Base-by-base conservation (phyloP, 2,888 invertebrate species). In the Caenorhabditis macrosperma region DNA sequence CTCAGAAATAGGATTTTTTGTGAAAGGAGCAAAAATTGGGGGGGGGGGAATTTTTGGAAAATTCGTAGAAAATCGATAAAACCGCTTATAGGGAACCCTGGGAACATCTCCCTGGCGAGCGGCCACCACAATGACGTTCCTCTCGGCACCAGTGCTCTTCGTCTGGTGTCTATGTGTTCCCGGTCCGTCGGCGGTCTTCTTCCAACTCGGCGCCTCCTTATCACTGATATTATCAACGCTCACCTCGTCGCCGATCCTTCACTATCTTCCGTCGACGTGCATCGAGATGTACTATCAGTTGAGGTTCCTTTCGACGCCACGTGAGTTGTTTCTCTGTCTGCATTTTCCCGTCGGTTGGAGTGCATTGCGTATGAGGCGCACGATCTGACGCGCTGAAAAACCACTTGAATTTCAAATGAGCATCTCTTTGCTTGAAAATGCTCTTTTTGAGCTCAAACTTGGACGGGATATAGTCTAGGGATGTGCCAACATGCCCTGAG, bases 251-350 rank as follows among this genome's bases (percentile, higher is more conserved):
- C 81, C 81, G 15, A 85, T 86, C 46, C 78, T 86, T 28, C 86
- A 86, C 48, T 85, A 86, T 68, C 80, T 86, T 24, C 85, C 85
- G 1, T 85, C 84, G 0, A 85, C 86, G 12, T 78, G 81, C 44
- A 80, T 85, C 35, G 68, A 66, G n/a, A 79, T 74, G 22, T 86
- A 85, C 35, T 76, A 78, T 66, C 82, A 84, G 33, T 64, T 84
- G 59, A 22, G 86, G 46, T 86, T 74, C 61, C 66, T 82, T 17
- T 84, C 84, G 17, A 67, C 52, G 50, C 63, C 57, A 35, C 64
- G 86, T 86, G 28, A 84, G 86, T 81, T 61, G 55, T 38, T 68
- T n/a, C n/a, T n/a, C n/a, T n/a, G n/a, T n/a, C n/a, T n/a, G n/a
- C n/a, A n/a, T n/a, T n/a, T n/a, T n/a, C n/a, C n/a, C n/a, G n/a